Base-by-base conservation (phyloP, 2,113 vertebrate genomes). In the Panthera leo region DNA sequence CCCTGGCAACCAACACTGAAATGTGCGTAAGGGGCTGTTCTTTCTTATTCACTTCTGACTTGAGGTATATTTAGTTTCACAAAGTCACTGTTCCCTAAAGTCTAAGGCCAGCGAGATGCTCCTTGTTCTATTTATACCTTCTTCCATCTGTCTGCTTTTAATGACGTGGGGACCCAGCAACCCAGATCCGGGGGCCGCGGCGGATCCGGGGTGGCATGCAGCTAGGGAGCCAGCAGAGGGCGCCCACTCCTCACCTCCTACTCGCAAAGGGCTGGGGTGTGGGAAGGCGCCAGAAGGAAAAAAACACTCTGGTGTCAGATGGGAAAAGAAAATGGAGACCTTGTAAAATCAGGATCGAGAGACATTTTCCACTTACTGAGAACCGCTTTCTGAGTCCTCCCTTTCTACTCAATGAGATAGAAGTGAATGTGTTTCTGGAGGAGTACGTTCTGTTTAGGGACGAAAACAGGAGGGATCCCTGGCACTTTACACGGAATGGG, bases 51-150 rank as follows among this genome's bases (percentile, higher is more conserved):
- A 61, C 93, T 95, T 68, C 96, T 97, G 97, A 85, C 95, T 91
- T 3, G 67, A 68, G 90, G 76, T 96, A 96, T 96, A 96, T 97
- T 96, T 97, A 98, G 97, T 91, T 79, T 91, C 90, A 91, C 91
- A 58, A 68, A 98, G 97, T 97, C 96, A 94, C 97, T 73, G 89
- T 68, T 92, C 91, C 93, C 94, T 73, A 10, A 25, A 68, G 96
- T 88, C 92, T 86, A 55, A 45, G 94, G 97, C 96, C 97, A 89
- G 48, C 2, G 42, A 71, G 51, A 7, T 1, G 82, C 89, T 93
- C 65, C 16, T 73, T n/a, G 19, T 84, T 73, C 97, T 94, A 95
- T 97, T 98, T 95, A 95, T 82, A 76, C 65, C 18, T 3, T 11
- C 45, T 65, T 29, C 95, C 97, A 94, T 91, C 95, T 91, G 97